phyloP scores from a whole-genome alignment of 2,797 vertebrate species.

The Eulemur coronatus region DNA sequence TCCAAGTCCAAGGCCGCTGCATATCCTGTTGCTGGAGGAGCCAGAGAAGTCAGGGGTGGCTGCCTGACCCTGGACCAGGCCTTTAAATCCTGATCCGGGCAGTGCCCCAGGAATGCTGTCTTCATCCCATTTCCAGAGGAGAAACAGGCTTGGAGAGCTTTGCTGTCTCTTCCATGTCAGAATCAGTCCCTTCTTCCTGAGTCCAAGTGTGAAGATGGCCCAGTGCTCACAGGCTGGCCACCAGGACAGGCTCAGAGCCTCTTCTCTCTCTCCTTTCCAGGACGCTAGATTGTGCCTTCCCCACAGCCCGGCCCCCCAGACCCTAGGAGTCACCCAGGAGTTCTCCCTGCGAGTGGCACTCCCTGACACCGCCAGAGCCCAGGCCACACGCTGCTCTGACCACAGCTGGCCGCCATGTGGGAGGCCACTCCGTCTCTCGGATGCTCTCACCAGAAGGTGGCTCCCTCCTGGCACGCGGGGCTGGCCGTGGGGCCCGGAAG shows the following conservation, averaged over 20 bases:
- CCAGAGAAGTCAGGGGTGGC: background rate
- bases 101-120: background rate
- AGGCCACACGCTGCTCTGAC: background rate
- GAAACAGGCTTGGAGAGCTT: background rate
- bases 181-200: background rate
- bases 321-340: background rate
- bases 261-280: slow-evolving; percentile 3
- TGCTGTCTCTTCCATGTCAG: background rate
- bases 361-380: background rate
- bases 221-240: background rate
- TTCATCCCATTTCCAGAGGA: background rate
- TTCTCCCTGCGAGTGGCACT: background rate
- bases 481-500: background rate
- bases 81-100: background rate
- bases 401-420: background rate
- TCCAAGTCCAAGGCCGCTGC: background rate
- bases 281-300: background rate
- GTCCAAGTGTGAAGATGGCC: background rate
- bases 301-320: background rate
- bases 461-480: background rate
- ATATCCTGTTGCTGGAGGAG: background rate
- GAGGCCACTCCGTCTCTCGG: background rate
- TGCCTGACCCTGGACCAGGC: background rate
- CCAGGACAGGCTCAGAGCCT: background rate
- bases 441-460: background rate